These are phyloP conservation scores for Paramormyrops hopkinsi DNA, from an alignment of 2,797 vertebrate species.

Conservation along the genomic window DNA sequence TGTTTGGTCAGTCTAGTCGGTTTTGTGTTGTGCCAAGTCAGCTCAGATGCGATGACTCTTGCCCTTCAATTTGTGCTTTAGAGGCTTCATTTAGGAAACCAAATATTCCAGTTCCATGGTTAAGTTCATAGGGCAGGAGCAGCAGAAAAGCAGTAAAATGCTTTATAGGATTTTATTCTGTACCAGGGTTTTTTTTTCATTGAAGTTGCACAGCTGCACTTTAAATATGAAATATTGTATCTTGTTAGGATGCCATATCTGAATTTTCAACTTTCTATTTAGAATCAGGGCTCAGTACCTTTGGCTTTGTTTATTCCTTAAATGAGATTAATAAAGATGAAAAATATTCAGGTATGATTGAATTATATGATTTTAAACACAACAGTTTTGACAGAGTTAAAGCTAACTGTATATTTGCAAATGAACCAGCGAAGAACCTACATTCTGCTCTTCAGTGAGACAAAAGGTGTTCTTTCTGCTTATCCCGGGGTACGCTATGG, in stretches of 20 bases:
- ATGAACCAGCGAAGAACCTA: neutral
- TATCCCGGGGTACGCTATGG: conserved; percentile 5
- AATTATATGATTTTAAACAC: neutral
- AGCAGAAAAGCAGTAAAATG: neutral
- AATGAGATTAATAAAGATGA: neutral
- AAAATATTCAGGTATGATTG: neutral
- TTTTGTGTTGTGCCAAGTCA: conserved; percentile 53
- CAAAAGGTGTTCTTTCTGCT: neutral
- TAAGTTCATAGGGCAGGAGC: neutral
- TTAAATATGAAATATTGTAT: conserved; percentile 1
- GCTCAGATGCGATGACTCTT: conserved; percentile 19
- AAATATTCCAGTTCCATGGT: neutral
- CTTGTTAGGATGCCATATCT: neutral
- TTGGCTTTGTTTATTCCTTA: neutral
- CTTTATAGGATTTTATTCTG: neutral
- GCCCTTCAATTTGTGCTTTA: neutral
- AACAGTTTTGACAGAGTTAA: neutral
- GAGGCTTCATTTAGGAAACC: neutral
- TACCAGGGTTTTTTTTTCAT: neutral
- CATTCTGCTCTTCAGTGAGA: neutral
- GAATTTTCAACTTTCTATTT: neutral
- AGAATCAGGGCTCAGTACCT: neutral
- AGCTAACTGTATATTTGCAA: neutral
- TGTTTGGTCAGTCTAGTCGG: conserved; percentile 51
- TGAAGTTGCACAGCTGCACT: neutral